Percentiles rank a stretch among this genome's conserved stretches.
Evolutionary conservation across 2,797 vertebrate genomes (phyloP).

Genomic region (Alectoris magna): DNA sequence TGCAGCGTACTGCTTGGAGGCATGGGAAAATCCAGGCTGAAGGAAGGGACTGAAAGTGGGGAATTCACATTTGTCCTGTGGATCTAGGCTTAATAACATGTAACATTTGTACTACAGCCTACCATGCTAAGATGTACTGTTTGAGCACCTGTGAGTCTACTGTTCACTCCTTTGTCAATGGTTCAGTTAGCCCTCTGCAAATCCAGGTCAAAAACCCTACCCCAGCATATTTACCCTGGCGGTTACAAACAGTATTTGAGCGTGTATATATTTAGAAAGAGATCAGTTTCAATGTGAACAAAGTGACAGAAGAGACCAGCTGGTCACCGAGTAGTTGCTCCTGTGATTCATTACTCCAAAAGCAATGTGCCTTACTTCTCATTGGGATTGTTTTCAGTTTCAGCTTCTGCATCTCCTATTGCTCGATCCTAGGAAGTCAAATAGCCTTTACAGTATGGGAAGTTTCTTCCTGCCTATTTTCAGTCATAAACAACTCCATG

Average conservation of each 20-base stretch:
- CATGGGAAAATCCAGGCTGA: not conserved
- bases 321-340: not conserved
- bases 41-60: not conserved
- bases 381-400: not conserved
- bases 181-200: not conserved
- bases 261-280: not conserved
- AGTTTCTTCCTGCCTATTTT: not conserved
- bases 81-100: not conserved
- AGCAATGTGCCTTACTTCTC: not conserved
- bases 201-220: not conserved
- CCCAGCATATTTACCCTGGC: not conserved
- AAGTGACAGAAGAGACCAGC: not conserved
- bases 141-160: not conserved
- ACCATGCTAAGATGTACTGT: rapidly evolving
- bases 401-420: not conserved
- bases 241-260: not conserved
- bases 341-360: not conserved
- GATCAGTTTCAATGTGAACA: not conserved
- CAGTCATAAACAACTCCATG: not conserved
- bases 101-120: not conserved
- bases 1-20: rapidly evolving
- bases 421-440: not conserved
- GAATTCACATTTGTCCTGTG: not conserved
- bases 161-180: not conserved
- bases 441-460: not conserved